Evolutionary conservation across 1,140 invertebrate genomes (phyloP), one percentile per base, ranked within the genome.

Genomic region (Papilio machaon): DNA sequence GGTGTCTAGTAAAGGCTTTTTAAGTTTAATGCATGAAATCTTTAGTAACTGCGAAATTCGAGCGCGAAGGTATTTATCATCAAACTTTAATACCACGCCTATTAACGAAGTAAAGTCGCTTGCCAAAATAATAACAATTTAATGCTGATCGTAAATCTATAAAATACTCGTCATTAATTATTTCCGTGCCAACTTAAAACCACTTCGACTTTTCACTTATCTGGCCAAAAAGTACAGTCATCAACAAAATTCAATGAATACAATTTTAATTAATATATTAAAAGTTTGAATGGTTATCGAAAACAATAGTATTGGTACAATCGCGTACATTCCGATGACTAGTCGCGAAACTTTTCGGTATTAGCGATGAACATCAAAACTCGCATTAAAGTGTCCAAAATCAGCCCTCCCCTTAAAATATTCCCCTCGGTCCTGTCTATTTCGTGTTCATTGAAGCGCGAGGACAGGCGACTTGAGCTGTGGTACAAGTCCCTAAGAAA

Each of bases 311-410:
- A 77, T 77, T 77, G 52, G 52, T 46, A 64, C 77, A 60, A 79
- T 52, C 58, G 79, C 85, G 84, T 58, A 85, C 83, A 90, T 89
- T 89, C 90, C 90, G 87, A 87, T 91, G 89, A 89, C 89, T 88
- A 88, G 88, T 85, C 85, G 84, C 80, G 84, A 85, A 90, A 92
- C 87, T 92, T 90, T 80, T 87, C 79, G 88, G 89, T 91, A 94
- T 93, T 93, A 93, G 89, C 92, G 92, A 92, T 92, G 91, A 94
- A 94, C 92, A 94, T 94, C 91, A 93, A 88, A 94, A 94, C 90
- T 94, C 92, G 89, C 92, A 94, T 94, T 93, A 94, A 93, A 93
- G 88, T 93, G 91, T 91, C 91, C 91, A 88, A 92, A 94, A 89
- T 91, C 86, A 70, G 81, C 81, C 76, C 85, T 86, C 86, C 91